A percentile compares a stretch with the other conserved stretches of the same genome.
phyloP scores from a whole-genome alignment of 2,888 invertebrate species.

The Hyposoter didymator region DNA sequence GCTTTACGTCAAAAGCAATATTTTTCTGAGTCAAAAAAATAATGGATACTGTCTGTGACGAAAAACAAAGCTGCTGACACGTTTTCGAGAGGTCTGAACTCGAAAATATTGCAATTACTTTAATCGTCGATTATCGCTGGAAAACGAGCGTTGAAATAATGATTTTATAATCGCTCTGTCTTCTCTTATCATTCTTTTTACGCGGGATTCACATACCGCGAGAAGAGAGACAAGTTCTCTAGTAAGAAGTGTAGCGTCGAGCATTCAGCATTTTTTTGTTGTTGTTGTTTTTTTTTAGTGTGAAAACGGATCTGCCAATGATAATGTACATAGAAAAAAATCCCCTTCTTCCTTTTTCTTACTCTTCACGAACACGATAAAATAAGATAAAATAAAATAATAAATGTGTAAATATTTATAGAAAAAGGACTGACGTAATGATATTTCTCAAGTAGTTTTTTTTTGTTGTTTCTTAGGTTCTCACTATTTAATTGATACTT shows the following conservation, averaged over 20 bases:
- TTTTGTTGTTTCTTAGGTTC: constrained; percentile 49
- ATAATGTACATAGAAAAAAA: constrained; percentile 76
- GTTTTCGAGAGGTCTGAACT: not conserved
- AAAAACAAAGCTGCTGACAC: no score
- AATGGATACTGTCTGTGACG: not conserved
- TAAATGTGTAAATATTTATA: constrained; percentile 72
- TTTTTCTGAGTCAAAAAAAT: not conserved
- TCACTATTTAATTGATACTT: constrained; percentile 22
- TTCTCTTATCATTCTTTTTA: not conserved
- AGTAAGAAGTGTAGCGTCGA: constrained; percentile 45
- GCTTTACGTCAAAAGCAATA: not conserved
- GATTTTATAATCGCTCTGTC: not conserved
- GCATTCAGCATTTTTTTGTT: constrained; percentile 19
- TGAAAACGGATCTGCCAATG: constrained; percentile 77
- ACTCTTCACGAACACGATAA: constrained; percentile 60
- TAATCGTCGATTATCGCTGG: not conserved
- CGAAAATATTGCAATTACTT: not conserved
- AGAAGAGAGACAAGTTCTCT: constrained; percentile 48
- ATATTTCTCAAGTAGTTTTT: constrained; percentile 60
- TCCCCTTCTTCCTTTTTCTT: constrained; percentile 66
- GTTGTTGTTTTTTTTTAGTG: constrained; percentile 37
- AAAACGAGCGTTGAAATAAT: not conserved
- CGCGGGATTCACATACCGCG: not conserved
- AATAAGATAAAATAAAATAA: constrained; percentile 56
- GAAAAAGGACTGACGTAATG: constrained; percentile 66